Percentiles rank a stretch among this genome's conserved stretches.
phyloP scores from a whole-genome alignment of 2,113 vertebrate genomes.

The Hydrolagus affinis region DNA sequence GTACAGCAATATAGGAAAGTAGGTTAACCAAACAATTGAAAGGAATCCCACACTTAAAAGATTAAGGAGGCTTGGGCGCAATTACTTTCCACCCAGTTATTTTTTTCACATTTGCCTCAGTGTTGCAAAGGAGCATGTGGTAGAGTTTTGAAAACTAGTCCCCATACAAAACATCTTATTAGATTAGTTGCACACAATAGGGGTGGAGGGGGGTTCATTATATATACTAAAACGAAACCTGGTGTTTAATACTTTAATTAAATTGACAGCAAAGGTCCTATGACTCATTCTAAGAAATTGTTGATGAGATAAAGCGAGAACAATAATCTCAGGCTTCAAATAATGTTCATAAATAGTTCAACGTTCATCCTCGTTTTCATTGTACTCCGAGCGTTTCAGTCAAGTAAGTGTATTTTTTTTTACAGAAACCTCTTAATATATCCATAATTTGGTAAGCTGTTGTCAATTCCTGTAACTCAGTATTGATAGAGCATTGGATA shows the following conservation, averaged over 20 bases:
- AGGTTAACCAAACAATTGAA: background rate
- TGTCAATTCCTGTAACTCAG: background rate
- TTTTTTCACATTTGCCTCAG: conserved; percentile 5
- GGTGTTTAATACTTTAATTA: too few species aligned
- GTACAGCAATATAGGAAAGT: background rate
- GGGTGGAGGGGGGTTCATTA: too few species aligned
- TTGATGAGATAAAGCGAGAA: background rate
- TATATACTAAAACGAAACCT: too few species aligned
- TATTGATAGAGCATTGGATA: background rate
- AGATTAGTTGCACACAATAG: too few species aligned
- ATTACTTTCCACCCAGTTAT: background rate
- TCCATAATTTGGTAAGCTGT: background rate
- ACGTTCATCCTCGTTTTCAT: background rate
- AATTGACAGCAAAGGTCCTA: too few species aligned
- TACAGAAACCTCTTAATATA: background rate
- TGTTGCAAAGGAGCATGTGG: background rate
- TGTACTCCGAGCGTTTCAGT: background rate
- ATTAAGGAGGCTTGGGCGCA: background rate
- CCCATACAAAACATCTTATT: too few species aligned
- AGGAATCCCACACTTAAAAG: background rate
- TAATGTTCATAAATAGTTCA: background rate
- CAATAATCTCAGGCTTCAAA: background rate
- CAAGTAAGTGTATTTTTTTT: background rate
- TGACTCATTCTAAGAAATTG: background rate
- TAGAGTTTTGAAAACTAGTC: too few species aligned